These are phyloP conservation scores for Amiota minor DNA, from an alignment of 2,888 invertebrate genomes.

Conservation along the genomic window DNA sequence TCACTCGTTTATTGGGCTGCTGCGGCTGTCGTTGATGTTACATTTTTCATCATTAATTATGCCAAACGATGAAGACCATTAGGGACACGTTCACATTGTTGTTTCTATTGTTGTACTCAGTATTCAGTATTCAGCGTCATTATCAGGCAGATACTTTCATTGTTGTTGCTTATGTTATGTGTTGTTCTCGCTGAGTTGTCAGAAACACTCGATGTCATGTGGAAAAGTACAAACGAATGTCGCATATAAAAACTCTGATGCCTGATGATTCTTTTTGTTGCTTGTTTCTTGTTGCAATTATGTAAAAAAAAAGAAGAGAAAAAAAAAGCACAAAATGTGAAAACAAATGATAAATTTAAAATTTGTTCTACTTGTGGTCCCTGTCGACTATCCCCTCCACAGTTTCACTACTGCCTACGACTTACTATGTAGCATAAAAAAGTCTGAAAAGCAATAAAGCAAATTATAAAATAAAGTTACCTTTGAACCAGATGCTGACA, in stretches of 20 bases:
- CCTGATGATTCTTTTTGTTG: constrained; percentile 2
- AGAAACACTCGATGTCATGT: constrained; percentile 21
- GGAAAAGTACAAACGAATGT: background rate
- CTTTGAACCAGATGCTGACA: constrained; percentile 44
- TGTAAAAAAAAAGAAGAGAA: background rate
- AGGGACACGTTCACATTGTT: constrained; percentile 43
- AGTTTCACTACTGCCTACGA: constrained; percentile 32
- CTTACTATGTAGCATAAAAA: too few species aligned
- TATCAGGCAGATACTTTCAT: background rate
- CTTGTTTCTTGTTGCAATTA: too few species aligned
- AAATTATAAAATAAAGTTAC: constrained; percentile 66
- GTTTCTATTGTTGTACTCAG: constrained; percentile 10
- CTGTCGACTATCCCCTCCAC: constrained; percentile 20
- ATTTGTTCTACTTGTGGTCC: constrained; percentile 40
- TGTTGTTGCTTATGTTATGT: background rate
- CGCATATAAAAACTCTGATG: constrained; percentile 5
- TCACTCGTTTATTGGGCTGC: constrained; percentile 48
- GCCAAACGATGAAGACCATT: constrained; percentile 64
- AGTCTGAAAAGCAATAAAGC: constrained; percentile 59
- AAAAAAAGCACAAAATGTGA: too few species aligned
- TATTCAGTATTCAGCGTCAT: constrained; percentile 6
- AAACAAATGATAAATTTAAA: constrained; percentile 35
- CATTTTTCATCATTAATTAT: constrained; percentile 65
- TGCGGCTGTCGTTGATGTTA: constrained; percentile 39
- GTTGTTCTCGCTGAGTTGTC: constrained; percentile 16